Evolutionary conservation across 2,888 invertebrate genomes (phyloP).

Genomic region (Malacosoma neustria): DNA sequence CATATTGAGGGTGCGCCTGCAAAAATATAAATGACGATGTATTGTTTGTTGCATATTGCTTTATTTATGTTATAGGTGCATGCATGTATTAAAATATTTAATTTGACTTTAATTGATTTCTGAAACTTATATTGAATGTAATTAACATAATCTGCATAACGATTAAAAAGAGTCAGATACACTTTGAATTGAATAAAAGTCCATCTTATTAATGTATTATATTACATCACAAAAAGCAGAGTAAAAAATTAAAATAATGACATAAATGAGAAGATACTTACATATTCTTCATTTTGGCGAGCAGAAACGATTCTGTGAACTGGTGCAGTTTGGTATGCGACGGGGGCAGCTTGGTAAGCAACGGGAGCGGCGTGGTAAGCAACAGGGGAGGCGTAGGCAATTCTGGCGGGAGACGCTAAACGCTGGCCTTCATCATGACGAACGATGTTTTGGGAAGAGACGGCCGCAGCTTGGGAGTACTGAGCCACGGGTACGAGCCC

Average conservation of each 20-base stretch:
- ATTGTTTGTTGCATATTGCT: neutral
- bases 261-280: too few species aligned
- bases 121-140: neutral
- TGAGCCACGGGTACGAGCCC: conserved; percentile 25
- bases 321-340: conserved; percentile 16
- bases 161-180: neutral
- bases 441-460: conserved; percentile 42
- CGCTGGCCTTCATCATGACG: conserved; percentile 22
- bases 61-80: too few species aligned
- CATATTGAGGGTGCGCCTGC: conserved; percentile 60
- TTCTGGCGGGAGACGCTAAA: conserved; percentile 14
- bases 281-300: neutral
- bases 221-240: too few species aligned
- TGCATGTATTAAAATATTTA: too few species aligned
- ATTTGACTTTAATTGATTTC: neutral
- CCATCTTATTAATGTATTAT: too few species aligned
- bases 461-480: conserved; percentile 26
- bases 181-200: conserved; percentile 1
- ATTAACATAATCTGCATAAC: neutral
- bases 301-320: neutral
- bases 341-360: conserved; percentile 24
- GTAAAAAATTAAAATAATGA: too few species aligned
- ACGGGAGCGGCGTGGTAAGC: conserved; percentile 10
- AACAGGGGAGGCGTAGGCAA: conserved; percentile 12
- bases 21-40: neutral